phyloP scores from a whole-genome alignment of 2,888 invertebrate species.

The Cynaeus angustus region DNA sequence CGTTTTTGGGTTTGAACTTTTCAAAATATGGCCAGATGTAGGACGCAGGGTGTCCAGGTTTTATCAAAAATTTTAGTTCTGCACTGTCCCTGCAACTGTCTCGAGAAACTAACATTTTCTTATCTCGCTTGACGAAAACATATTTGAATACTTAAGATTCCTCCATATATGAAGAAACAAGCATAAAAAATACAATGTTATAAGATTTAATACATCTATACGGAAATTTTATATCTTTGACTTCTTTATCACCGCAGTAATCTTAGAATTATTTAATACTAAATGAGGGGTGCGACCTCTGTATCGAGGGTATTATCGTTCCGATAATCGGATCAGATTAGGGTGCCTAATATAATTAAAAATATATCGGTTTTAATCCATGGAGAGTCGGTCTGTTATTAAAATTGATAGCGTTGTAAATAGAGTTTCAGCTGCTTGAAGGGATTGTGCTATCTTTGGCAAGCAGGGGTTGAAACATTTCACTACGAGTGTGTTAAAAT shows the following conservation, averaged over 20 bases:
- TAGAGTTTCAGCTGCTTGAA: conserved; percentile 12
- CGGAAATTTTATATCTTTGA: conserved; percentile 37
- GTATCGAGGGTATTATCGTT: conserved; percentile 40
- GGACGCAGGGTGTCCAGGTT: background rate
- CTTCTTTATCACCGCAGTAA: conserved; percentile 38
- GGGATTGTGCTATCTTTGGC: background rate
- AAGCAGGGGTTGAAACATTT: background rate
- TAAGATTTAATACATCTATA: conserved; percentile 21
- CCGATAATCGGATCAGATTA: conserved; percentile 46
- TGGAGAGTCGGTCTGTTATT: conserved; percentile 28
- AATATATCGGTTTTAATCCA: conserved; percentile 42
- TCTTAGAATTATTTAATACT: conserved; percentile 32
- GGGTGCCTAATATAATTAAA: conserved; percentile 43
- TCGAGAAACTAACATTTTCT: conserved; percentile 21
- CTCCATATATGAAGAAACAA: conserved; percentile 20
- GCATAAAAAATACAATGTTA: conserved; percentile 36
- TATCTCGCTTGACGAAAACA: conserved; percentile 32
- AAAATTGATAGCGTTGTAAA: conserved; percentile 30
- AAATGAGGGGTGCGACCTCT: conserved; percentile 25
- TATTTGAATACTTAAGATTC: conserved; percentile 36
- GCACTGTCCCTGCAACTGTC: conserved; percentile 20
- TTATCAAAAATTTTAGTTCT: conserved; percentile 3
- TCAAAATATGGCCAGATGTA: background rate
- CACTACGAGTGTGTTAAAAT: background rate
- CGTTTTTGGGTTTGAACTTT: background rate